phyloP scores from a whole-genome alignment of 1,140 invertebrate species.

The Trichonephila clavipes region DNA sequence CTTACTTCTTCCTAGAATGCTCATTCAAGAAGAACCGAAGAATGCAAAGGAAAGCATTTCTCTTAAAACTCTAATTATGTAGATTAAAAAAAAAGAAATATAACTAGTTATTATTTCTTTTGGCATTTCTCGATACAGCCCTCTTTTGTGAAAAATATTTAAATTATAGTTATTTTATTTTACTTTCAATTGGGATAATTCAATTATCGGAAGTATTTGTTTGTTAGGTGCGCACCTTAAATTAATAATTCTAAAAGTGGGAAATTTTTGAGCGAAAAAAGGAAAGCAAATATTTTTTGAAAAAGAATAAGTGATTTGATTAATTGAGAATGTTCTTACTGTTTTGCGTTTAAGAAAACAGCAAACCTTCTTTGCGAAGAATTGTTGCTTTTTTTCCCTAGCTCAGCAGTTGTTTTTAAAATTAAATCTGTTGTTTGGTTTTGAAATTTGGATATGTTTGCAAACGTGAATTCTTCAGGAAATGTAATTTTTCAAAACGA shows the following conservation, averaged over 20 bases:
- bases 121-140: slow-evolving; percentile 10
- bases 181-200: slow-evolving; percentile 52
- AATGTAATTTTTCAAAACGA: neutral
- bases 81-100: slow-evolving; percentile 45
- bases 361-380: slow-evolving; percentile 1
- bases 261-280: slow-evolving; percentile 22
- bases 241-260: slow-evolving; percentile 40
- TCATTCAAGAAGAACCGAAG: neutral
- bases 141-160: slow-evolving; percentile 37
- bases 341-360: slow-evolving; percentile 24
- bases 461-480: neutral
- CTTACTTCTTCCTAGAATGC: neutral
- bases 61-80: slow-evolving; percentile 67
- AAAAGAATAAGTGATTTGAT: slow-evolving; percentile 56
- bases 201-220: slow-evolving; percentile 46
- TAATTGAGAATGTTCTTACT: slow-evolving; percentile 42
- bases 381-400: neutral
- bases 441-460: slow-evolving; percentile 27
- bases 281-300: neutral
- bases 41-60: neutral
- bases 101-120: slow-evolving; percentile 55
- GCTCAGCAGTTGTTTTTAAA: neutral
- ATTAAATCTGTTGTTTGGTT: slow-evolving; percentile 22
- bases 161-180: slow-evolving; percentile 54
- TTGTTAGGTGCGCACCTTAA: neutral